Evolutionary conservation across 2,888 invertebrate genomes (phyloP).

Genomic region (Mycalesis mineus): DNA sequence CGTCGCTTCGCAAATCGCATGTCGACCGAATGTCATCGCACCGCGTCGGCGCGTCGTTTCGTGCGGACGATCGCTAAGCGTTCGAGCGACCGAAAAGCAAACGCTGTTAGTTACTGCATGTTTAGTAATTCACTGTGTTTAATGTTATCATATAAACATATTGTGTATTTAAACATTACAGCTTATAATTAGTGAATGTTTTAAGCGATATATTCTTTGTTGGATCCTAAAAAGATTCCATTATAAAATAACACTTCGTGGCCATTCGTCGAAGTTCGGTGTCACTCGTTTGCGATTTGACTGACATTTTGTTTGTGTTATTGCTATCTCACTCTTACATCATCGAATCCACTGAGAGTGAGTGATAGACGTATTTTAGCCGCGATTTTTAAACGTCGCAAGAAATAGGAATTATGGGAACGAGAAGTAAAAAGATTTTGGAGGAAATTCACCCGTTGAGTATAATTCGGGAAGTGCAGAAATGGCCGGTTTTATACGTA

Average conservation of each 20-base stretch:
- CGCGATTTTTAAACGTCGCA: not conserved
- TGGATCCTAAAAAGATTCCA: not conserved
- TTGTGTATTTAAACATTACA: not conserved
- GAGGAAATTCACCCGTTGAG: conserved; percentile 43
- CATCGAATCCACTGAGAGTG: not conserved
- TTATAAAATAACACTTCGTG: not conserved
- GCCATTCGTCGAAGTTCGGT: conserved; percentile 10
- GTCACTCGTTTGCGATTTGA: not conserved
- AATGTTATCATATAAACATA: not conserved
- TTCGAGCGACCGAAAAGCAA: too few species aligned
- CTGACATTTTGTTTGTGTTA: not conserved
- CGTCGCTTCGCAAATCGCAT: conserved; percentile 15
- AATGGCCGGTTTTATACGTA: conserved; percentile 44
- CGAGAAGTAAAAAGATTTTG: conserved; percentile 36
- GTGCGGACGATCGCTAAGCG: not conserved
- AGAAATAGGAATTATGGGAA: conserved; percentile 10
- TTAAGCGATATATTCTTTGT: not conserved
- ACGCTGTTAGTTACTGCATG: not conserved
- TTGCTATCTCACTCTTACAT: not conserved
- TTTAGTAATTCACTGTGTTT: not conserved
- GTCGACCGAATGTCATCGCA: conserved; percentile 13
- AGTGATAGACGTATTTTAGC: not conserved
- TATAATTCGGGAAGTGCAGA: conserved; percentile 47
- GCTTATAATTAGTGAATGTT: not conserved
- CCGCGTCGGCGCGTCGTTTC: conserved; percentile 11